phyloP scores from a whole-genome alignment of 2,888 invertebrate genomes.

The Chelonus formosanus region DNA sequence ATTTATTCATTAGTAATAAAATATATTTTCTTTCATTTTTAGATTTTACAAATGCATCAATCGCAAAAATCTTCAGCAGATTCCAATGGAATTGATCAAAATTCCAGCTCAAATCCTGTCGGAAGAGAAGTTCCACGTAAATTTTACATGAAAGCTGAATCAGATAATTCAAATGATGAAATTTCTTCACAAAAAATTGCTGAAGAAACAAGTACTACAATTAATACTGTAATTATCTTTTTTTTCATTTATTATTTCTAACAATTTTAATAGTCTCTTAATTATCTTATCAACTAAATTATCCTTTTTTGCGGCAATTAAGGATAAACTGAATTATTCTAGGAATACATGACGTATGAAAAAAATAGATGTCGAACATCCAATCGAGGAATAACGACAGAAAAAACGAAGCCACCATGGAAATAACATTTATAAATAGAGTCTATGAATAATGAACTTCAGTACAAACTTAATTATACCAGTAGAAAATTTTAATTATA shows the following conservation, averaged over 20 bases:
- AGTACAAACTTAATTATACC: background rate
- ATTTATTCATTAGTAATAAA: no score
- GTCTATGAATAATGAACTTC: constrained; percentile 2
- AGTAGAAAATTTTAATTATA: background rate
- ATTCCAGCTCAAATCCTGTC: constrained; percentile 36
- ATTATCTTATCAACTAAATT: no score
- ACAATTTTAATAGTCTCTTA: no score
- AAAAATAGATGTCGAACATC: constrained; percentile 14
- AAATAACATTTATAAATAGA: constrained; percentile 50
- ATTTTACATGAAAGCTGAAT: constrained; percentile 51
- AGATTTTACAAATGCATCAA: constrained; percentile 60
- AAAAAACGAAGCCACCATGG: constrained; percentile 61
- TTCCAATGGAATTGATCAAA: constrained; percentile 1
- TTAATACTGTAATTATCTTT: constrained; percentile 4
- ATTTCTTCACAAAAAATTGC: background rate
- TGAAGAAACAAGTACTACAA: constrained; percentile 1
- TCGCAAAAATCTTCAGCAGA: constrained; percentile 34
- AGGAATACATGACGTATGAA: constrained; percentile 10
- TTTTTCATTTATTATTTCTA: background rate
- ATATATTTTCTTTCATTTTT: constrained; percentile 23
- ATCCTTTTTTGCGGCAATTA: no score
- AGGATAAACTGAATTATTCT: background rate
- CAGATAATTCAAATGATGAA: constrained; percentile 42
- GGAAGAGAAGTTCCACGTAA: constrained; percentile 56
- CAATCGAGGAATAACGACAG: constrained; percentile 38